Evolutionary conservation across 1,140 invertebrate species (phyloP), one percentile per base, ranked within the genome.

Genomic region (Neotoxoptera formosana): DNA sequence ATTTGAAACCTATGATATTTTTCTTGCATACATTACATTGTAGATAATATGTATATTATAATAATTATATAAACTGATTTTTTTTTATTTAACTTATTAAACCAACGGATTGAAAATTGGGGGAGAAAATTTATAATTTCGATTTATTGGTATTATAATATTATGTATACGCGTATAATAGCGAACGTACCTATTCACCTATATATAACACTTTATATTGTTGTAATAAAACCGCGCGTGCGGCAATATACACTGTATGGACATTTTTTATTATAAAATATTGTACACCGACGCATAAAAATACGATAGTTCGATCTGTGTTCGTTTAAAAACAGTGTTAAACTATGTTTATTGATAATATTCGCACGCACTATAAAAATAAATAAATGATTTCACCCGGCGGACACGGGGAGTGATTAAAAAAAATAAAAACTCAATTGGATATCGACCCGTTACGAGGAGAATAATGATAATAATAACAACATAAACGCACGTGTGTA

Each of bases 401-500:
- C 60, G n/a, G 60, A 76, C 60, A 76, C 30, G 60, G 6, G 0
- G 30, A 76, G 14, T 76, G n/a, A 76, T 76, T 76, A 76, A 76
- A 76, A 76, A 76, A 76, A 76, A n/a, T 76, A 76, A 76, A 76
- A 76, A 76, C 60, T n/a, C 60, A 76, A 20, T 76, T 53, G 51
- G 51, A n/a, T 76, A n/a, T 76, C 60, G 60, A 76, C 60, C 60
- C n/a, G 60, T n/a, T n/a, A 76, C 60, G 14, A 76, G 60, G n/a
- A 76, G n/a, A 76, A 76, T 76, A 53, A 48, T 48, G 7, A 9
- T 48, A 48, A 9, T 48, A 48, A 41, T 41, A 41, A 41, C 21
- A n/a, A n/a, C 30, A 34, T 76, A 34, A 76, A 76, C 60, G 60
- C 60, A 76, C 60, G 60, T 76, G 30, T 76, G 7, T 76, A 76